Base-by-base conservation (phyloP, 2,888 invertebrate species). In the Lordiphosa fenestrarum region DNA sequence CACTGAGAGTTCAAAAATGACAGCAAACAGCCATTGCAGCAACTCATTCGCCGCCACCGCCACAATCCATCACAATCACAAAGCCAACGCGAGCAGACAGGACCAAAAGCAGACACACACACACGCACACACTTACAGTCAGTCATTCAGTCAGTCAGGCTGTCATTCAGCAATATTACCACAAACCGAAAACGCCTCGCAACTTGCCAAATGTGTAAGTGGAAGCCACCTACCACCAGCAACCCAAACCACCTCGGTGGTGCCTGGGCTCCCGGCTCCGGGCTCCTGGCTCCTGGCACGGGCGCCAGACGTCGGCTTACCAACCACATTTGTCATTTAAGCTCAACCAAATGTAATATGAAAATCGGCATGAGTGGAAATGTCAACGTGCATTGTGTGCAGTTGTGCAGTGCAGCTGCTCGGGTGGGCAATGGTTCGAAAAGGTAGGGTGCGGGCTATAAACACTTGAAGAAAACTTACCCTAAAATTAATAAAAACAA, bases 241-340 rank as follows among this genome's bases (percentile, higher is more conserved):
- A 23, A 23, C 23, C 30, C 30, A 30, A 53, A 33, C 49, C 21
- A 25, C 38, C 37, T 38, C 36, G 33, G n/a, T 21, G 47, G 47
- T 15, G 47, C 36, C 36, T 33, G 30, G 30, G 4, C 37, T 25
- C 15, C 33, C 30, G 10, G 30, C 40, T 15, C 9, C 4, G 7
- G 13, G 13, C 38, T 39, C 4, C 19, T 39, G 39, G 10, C 19
- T 21, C 48, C 66, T 58, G 67, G 54, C 71, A 67, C 73, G 71
- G 74, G 71, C 74, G 71, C 73, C 74, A 73, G 77, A 77, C 74
- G 71, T 65, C 69, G 80, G 77, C 76, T 77, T 77, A 77, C 77
- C 76, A 63, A 74, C 75, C 76, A 75, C 80, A 78, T 78, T 80
- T 81, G 81, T 81, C 77, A 81, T 81, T 80, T 81, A 77, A 80